Evolutionary conservation across 1,140 invertebrate genomes (phyloP).

Genomic region (Panagrolaimus sp.): DNA sequence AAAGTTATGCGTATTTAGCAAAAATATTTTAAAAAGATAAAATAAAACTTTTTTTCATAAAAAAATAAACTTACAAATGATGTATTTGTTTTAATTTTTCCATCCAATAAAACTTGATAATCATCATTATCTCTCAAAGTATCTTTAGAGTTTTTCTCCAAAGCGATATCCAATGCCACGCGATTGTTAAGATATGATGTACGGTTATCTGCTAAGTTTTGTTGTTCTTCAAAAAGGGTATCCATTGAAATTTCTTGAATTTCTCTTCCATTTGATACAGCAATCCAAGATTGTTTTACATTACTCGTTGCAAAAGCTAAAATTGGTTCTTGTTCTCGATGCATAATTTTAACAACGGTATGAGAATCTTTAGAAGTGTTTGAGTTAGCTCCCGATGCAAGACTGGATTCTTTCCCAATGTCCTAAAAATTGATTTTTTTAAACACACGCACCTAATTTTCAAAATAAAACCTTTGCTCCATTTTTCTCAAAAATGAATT

Average conservation of each 20-base stretch:
- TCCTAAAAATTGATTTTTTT: slow-evolving; percentile 7
- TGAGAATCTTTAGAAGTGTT: slow-evolving; percentile 24
- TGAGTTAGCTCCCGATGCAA: slow-evolving; percentile 10
- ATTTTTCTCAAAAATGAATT: slow-evolving; percentile 80
- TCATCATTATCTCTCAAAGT: slow-evolving; percentile 54
- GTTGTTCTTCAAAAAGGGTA: slow-evolving; percentile 61
- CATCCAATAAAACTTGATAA: slow-evolving; percentile 49
- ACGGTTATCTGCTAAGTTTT: slow-evolving; percentile 29
- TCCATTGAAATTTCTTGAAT: slow-evolving; percentile 97
- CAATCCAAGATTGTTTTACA: slow-evolving; percentile 75
- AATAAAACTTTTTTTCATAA: slow-evolving; percentile 7
- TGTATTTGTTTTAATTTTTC: slow-evolving; percentile 26
- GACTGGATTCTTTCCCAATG: slow-evolving; percentile 18
- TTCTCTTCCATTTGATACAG: slow-evolving; percentile 86
- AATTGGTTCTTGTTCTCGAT: slow-evolving; percentile 97
- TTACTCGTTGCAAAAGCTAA: slow-evolving; percentile 92
- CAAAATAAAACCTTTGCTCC: slow-evolving; percentile 2
- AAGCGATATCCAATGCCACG: slow-evolving; percentile 46
- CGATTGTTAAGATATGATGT: slow-evolving; percentile 36
- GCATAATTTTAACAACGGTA: slow-evolving; percentile 74
- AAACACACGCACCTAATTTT: neutral
- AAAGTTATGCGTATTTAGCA: neutral
- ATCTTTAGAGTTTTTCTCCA: slow-evolving; percentile 41
- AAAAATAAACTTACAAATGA: slow-evolving; percentile 39
- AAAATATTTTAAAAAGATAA: slow-evolving; percentile 23